Evolutionary conservation across 2,888 invertebrate species (phyloP).

Genomic region (Pristionchus japonicus): DNA sequence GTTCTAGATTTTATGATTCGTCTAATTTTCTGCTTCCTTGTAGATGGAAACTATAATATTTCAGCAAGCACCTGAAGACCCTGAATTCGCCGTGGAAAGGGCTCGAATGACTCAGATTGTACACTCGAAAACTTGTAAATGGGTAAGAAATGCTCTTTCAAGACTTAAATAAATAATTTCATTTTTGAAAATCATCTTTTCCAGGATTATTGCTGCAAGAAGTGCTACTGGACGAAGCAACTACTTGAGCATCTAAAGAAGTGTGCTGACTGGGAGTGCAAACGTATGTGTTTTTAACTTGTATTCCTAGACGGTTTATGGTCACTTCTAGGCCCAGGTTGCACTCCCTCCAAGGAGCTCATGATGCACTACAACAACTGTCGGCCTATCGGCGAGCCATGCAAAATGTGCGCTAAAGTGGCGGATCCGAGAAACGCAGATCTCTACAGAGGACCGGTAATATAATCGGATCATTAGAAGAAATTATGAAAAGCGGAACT

Average conservation of each 20-base stretch:
- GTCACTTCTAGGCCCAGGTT: background rate
- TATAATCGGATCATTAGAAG: no score
- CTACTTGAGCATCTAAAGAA: background rate
- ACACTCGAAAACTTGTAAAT: background rate
- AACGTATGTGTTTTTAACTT: background rate
- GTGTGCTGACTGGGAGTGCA: background rate
- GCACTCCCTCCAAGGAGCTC: background rate
- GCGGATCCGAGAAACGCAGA: no score
- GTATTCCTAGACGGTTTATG: no score
- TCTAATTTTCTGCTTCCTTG: no score
- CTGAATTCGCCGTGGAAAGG: background rate
- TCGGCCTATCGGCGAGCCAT: background rate
- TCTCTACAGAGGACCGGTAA: no score
- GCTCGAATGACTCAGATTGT: background rate
- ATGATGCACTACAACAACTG: background rate
- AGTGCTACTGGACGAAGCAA: background rate
- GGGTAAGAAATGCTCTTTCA: background rate
- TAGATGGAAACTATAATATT: no score
- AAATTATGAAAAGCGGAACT: no score
- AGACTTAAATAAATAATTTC: no score
- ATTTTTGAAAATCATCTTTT: no score
- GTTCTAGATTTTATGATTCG: no score
- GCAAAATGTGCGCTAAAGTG: background rate
- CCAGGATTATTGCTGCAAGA: background rate
- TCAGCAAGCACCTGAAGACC: no score